phyloP scores from a whole-genome alignment of 2,797 vertebrate species.

The Chelmon rostratus region DNA sequence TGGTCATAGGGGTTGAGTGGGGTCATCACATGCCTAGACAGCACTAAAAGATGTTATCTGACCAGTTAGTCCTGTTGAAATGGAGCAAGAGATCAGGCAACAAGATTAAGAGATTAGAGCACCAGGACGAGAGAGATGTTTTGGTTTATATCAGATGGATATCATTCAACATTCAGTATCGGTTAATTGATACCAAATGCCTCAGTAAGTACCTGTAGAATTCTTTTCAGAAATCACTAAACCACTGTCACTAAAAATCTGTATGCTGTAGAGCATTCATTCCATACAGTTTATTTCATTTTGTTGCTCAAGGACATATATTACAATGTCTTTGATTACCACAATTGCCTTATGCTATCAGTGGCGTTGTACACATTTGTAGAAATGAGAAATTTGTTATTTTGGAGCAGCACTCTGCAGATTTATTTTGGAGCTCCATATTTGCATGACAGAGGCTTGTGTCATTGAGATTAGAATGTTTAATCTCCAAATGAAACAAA shows the following conservation, averaged over 20 bases:
- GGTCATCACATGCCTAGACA: slow-evolving; percentile 50
- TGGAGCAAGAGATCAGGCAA: slow-evolving; percentile 39
- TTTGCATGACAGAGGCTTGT: slow-evolving; percentile 31
- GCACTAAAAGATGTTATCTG: slow-evolving; percentile 66
- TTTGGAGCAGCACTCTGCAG: slow-evolving; percentile 21
- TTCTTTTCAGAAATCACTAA: neutral
- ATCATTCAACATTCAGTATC: slow-evolving; percentile 8
- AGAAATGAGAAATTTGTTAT: slow-evolving; percentile 7
- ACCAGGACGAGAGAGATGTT: slow-evolving; percentile 33
- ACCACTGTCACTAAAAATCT: neutral
- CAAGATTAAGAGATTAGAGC: slow-evolving; percentile 57
- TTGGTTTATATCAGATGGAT: slow-evolving; percentile 36
- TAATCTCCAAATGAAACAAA: slow-evolving; percentile 58
- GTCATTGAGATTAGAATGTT: slow-evolving; percentile 49
- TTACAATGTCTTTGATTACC: neutral
- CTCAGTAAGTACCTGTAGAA: neutral
- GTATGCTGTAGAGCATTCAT: neutral
- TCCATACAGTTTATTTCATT: neutral
- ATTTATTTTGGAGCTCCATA: slow-evolving; percentile 28
- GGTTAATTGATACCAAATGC: neutral
- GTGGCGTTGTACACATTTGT: slow-evolving; percentile 14
- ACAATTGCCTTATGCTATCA: neutral
- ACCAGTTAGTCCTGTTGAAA: slow-evolving; percentile 67
- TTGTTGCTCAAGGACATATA: slow-evolving; percentile 3
- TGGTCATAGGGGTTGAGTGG: slow-evolving; percentile 41